These are phyloP conservation scores for Drosophila prosaltans DNA, from an alignment of 1,140 invertebrate species.

Conservation along the genomic window DNA sequence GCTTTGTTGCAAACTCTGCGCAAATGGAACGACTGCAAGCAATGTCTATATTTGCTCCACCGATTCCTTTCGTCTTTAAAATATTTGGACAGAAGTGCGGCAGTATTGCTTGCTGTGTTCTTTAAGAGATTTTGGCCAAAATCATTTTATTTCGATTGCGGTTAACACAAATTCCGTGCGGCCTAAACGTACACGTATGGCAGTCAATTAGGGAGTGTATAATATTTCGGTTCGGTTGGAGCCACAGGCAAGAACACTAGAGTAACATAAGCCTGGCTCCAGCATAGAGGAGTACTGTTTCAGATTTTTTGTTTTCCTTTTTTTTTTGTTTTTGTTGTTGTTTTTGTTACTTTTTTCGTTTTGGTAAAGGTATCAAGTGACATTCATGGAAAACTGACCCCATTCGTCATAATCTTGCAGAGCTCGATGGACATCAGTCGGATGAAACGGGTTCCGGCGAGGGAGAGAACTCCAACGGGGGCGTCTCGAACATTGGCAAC, in stretches of 20 bases:
- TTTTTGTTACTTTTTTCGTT: no score
- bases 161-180: background rate
- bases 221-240: slow-evolving; percentile 4
- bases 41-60: background rate
- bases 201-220: slow-evolving; percentile 12
- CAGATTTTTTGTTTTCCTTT: background rate
- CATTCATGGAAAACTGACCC: slow-evolving; percentile 19
- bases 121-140: background rate
- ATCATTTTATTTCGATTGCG: background rate
- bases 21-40: slow-evolving; percentile 8
- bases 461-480: slow-evolving; percentile 90
- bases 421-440: slow-evolving; percentile 87
- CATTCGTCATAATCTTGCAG: slow-evolving; percentile 50
- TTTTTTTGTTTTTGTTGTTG: background rate
- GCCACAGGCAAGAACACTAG: background rate
- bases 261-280: slow-evolving; percentile 11
- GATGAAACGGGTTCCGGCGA: slow-evolving; percentile 89
- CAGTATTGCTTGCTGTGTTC: background rate
- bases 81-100: slow-evolving; percentile 3
- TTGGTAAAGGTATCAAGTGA: slow-evolving; percentile 15
- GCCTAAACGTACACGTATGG: background rate
- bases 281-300: slow-evolving; percentile 14
- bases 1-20: slow-evolving; percentile 4
- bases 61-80: slow-evolving; percentile 1
- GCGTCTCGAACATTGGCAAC: slow-evolving; percentile 87